Conservation (phyloP, 2,888 invertebrate species). For the Ochlodes sylvanus region DNA sequence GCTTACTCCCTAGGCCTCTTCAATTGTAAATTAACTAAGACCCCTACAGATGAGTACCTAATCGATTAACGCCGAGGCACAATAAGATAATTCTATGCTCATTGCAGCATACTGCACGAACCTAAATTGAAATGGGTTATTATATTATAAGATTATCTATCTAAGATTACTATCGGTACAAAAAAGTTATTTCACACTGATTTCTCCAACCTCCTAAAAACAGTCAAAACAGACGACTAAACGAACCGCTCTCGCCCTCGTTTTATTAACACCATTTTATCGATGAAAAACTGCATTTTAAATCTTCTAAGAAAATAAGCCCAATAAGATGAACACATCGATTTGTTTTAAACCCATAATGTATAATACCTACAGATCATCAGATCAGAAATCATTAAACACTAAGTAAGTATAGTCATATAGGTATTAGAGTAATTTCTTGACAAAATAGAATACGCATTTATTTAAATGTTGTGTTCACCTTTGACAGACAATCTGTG, state of each 20-base stretch:
- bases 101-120: background rate
- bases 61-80: no score
- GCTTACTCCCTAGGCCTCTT: no score
- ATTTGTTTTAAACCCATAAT: no score
- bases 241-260: background rate
- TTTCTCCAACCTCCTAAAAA: slow-evolving; percentile 21
- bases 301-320: background rate
- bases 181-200: slow-evolving; percentile 33
- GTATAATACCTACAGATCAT: no score
- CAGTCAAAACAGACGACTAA: slow-evolving; percentile 15
- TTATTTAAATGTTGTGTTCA: slow-evolving; percentile 26
- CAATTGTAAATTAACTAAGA: background rate
- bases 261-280: slow-evolving; percentile 8
- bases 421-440: background rate
- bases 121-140: background rate
- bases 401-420: background rate
- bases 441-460: slow-evolving; percentile 16
- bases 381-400: background rate
- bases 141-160: background rate
- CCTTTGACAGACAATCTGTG: slow-evolving; percentile 40
- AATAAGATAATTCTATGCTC: no score
- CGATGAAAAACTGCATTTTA: slow-evolving; percentile 1
- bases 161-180: slow-evolving; percentile 2
- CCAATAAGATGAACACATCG: background rate
- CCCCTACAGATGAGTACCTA: no score